These are phyloP conservation scores for Eilema caniola DNA, from an alignment of 2,888 invertebrate genomes.

Conservation along the genomic window DNA sequence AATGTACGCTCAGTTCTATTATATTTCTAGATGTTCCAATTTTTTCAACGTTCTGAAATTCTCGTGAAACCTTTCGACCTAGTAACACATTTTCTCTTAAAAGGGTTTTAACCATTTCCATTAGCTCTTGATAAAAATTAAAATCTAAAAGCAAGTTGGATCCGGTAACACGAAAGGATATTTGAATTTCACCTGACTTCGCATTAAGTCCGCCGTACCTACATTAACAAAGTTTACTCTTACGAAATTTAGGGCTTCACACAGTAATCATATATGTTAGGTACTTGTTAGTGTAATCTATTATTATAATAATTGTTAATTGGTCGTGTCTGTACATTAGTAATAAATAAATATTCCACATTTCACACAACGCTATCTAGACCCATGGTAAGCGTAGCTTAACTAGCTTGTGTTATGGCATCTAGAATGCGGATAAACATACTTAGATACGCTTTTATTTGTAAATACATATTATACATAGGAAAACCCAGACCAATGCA, in stretches of 20 bases:
- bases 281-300: not conserved
- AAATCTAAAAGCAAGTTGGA: constrained; percentile 24
- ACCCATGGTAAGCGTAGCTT: no score
- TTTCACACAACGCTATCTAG: no score
- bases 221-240: not conserved
- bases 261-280: not conserved
- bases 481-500: no score
- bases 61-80: constrained; percentile 28
- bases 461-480: no score
- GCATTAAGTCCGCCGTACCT: constrained; percentile 1
- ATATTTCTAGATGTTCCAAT: constrained; percentile 23
- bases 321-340: no score
- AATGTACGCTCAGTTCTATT: not conserved
- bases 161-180: not conserved
- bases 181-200: constrained; percentile 15
- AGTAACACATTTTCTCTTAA: constrained; percentile 27
- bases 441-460: no score
- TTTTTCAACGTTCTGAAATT: constrained; percentile 24
- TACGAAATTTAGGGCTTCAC: not conserved
- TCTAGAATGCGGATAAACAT: no score
- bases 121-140: constrained; percentile 29
- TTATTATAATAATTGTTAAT: no score
- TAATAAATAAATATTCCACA: no score
- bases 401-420: no score
- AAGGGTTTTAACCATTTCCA: constrained; percentile 27